These are phyloP conservation scores for Ameiurus melas DNA, from an alignment of 2,113 vertebrate species.

Conservation along the genomic window DNA sequence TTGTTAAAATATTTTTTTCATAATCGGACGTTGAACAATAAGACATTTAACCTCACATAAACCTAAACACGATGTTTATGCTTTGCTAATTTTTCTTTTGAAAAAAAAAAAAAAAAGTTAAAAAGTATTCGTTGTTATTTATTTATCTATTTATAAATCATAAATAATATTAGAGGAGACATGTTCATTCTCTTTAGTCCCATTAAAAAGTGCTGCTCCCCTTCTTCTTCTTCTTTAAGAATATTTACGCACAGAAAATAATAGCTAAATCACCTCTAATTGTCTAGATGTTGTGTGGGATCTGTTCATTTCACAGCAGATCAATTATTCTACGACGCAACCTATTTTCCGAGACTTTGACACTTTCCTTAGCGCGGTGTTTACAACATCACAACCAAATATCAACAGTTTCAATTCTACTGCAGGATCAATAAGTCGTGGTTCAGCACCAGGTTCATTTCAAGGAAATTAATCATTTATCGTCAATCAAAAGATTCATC, in stretches of 20 bases:
- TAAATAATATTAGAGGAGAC: background rate
- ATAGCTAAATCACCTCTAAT: background rate
- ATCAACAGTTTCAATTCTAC: too few relatives aligned
- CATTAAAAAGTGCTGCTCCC: background rate
- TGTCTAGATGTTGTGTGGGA: background rate
- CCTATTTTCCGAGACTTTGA: background rate
- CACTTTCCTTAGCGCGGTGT: background rate
- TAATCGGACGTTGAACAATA: background rate
- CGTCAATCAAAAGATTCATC: too few relatives aligned
- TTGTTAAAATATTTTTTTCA: background rate
- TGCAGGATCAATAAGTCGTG: background rate
- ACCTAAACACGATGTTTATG: background rate
- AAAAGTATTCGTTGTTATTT: background rate
- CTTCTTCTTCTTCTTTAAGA: background rate
- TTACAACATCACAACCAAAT: background rate
- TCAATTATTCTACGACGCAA: background rate
- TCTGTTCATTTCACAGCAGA: background rate
- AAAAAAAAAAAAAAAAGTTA: background rate
- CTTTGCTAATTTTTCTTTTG: background rate
- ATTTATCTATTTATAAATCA: background rate
- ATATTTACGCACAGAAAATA: background rate
- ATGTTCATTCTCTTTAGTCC: background rate
- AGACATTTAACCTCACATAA: background rate
- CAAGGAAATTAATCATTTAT: background rate
- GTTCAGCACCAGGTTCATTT: background rate